phyloP scores from a whole-genome alignment of 1,140 invertebrate species.

The Orius insidiosus region DNA sequence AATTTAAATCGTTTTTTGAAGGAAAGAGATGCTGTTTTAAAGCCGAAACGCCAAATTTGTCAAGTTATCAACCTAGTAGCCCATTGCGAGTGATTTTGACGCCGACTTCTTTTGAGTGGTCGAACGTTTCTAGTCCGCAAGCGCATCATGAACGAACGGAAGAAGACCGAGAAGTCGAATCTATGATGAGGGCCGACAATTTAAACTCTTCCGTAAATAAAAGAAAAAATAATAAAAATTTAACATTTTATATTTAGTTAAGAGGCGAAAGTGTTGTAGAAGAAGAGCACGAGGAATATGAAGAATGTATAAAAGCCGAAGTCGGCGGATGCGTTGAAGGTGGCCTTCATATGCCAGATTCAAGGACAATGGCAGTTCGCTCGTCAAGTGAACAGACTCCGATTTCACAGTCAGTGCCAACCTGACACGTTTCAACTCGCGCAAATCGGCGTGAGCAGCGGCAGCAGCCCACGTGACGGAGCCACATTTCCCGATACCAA shows the following conservation, averaged over 20 bases:
- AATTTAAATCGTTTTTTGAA: too few species aligned
- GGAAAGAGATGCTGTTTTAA: too few species aligned
- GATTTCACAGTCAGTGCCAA: slow-evolving; percentile 41
- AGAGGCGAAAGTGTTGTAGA: slow-evolving; percentile 20
- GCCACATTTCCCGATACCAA: slow-evolving; percentile 18
- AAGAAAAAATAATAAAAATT: too few species aligned
- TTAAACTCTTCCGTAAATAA: neutral
- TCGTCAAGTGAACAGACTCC: slow-evolving; percentile 35
- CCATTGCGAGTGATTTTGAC: slow-evolving; percentile 17
- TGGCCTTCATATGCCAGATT: slow-evolving; percentile 42
- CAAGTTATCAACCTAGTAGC: slow-evolving; percentile 17
- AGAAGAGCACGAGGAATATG: slow-evolving; percentile 20
- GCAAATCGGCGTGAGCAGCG: slow-evolving; percentile 20
- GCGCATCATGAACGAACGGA: slow-evolving; percentile 8
- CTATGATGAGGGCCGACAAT: slow-evolving; percentile 10
- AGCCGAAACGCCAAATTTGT: neutral
- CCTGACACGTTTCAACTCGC: slow-evolving; percentile 17
- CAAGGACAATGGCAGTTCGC: slow-evolving; percentile 40
- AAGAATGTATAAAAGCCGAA: slow-evolving; percentile 30
- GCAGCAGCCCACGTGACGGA: slow-evolving; percentile 27
- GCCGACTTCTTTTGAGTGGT: slow-evolving; percentile 19
- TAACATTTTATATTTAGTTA: slow-evolving; percentile 1
- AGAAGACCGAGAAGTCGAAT: slow-evolving; percentile 19
- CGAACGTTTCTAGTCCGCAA: slow-evolving; percentile 15
- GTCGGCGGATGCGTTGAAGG: slow-evolving; percentile 32